Percentiles rank a stretch among this genome's conserved stretches.
Conservation (phyloP, 2,888 invertebrate species). For the Teleogryllus oceanicus region DNA sequence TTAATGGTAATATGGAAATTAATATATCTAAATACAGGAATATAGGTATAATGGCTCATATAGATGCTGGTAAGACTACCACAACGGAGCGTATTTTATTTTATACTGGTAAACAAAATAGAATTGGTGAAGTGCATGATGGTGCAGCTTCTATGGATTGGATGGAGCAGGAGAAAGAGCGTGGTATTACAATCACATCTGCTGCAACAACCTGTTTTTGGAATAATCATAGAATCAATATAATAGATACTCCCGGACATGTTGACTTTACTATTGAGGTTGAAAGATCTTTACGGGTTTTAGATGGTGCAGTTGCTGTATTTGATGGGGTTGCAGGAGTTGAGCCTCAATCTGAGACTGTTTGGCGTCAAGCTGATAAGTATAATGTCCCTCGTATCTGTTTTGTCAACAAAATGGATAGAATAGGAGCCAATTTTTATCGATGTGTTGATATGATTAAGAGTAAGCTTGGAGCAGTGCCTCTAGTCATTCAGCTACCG, state of each 20-base stretch:
- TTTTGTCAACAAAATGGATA: conserved; percentile 60
- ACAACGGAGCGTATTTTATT: conserved; percentile 59
- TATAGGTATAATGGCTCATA: conserved; percentile 52
- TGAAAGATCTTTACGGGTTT: conserved; percentile 45
- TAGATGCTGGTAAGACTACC: conserved; percentile 54
- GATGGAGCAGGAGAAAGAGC: conserved; percentile 56
- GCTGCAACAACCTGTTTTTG: conserved; percentile 57
- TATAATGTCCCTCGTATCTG: conserved; percentile 53
- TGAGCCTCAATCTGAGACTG: conserved; percentile 59
- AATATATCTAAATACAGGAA: conserved; percentile 43
- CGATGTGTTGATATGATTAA: not conserved
- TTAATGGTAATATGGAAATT: too few relatives aligned
- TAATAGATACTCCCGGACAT: conserved; percentile 62
- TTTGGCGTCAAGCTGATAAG: conserved; percentile 56
- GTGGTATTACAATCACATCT: conserved; percentile 59
- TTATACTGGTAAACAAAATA: conserved; percentile 44
- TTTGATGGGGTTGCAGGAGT: conserved; percentile 45
- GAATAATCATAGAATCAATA: conserved; percentile 51
- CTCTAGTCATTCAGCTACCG: conserved; percentile 50
- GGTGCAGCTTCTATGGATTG: conserved; percentile 53
- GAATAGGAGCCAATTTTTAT: conserved; percentile 31
- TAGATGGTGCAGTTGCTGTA: conserved; percentile 42
- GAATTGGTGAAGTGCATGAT: conserved; percentile 49
- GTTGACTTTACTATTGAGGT: conserved; percentile 57
- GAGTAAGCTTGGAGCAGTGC: conserved; percentile 38